A percentile compares a stretch with the other conserved stretches of the same genome.
Evolutionary conservation across 2,888 invertebrate species (phyloP).

Genomic region (Enchytraeus crypticus): DNA sequence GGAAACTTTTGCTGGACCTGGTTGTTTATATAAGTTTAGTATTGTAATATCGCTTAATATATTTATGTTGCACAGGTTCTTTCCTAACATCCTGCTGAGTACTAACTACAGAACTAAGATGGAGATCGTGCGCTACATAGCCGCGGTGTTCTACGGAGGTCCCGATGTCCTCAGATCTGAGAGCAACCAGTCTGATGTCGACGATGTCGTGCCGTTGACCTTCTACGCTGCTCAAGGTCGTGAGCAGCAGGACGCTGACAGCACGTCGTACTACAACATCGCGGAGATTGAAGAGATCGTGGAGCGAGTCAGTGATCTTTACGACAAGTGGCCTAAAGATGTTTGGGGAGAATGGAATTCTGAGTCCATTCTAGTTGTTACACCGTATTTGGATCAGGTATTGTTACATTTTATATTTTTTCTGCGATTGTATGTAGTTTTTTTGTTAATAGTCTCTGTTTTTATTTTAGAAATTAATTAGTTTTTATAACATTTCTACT

Average conservation of each 20-base stretch:
- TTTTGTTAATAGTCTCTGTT: too few species aligned
- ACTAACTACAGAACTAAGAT: conserved; percentile 43
- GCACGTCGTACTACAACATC: conserved; percentile 41
- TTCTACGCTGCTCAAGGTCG: conserved; percentile 32
- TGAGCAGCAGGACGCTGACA: conserved; percentile 33
- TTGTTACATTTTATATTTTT: neutral
- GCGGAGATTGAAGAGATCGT: conserved; percentile 41
- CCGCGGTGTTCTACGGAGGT: conserved; percentile 42
- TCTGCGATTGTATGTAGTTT: too few species aligned
- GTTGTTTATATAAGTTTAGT: too few species aligned
- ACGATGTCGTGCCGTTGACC: conserved; percentile 34
- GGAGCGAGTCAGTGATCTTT: conserved; percentile 36
- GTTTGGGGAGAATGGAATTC: conserved; percentile 35
- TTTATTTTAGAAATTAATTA: neutral
- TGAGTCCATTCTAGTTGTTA: conserved; percentile 38
- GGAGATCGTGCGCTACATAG: conserved; percentile 44
- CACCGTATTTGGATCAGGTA: conserved; percentile 43
- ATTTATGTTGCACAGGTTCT: too few species aligned
- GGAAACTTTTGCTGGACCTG: too few species aligned
- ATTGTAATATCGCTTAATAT: too few species aligned
- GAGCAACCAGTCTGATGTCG: conserved; percentile 30
- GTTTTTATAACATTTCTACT: too few species aligned
- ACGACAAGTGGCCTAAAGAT: conserved; percentile 39
- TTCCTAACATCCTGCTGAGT: conserved; percentile 28
- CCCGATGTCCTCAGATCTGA: conserved; percentile 36